A percentile compares a stretch with the other conserved stretches of the same genome.
Conservation (phyloP, 1,140 invertebrate genomes). For the Ladona fulva region DNA sequence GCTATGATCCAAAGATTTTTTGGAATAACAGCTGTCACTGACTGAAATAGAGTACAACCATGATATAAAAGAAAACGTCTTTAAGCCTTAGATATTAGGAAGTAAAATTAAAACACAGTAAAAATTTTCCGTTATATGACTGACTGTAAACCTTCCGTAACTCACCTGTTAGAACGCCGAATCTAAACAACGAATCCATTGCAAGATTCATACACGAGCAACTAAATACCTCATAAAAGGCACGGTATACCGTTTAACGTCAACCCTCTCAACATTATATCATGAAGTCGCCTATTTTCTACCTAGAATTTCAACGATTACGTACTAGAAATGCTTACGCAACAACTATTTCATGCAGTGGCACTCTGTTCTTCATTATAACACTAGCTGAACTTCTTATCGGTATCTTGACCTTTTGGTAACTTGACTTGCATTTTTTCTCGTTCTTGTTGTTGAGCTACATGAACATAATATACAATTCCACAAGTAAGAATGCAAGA, state of each 20-base stretch:
- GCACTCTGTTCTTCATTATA: neutral
- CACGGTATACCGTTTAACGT: neutral
- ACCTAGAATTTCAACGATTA: neutral
- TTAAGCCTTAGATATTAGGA: neutral
- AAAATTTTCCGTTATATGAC: no score
- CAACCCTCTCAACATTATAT: neutral
- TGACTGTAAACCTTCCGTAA: neutral
- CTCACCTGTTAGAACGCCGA: neutral
- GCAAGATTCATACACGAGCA: neutral
- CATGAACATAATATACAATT: neutral
- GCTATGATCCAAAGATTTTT: neutral
- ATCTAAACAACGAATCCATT: neutral
- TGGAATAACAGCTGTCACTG: neutral
- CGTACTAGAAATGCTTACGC: neutral
- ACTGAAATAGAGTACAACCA: neutral
- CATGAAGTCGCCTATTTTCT: neutral
- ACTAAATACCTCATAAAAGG: neutral
- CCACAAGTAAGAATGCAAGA: neutral
- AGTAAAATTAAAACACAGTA: no score
- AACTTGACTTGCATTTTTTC: neutral
- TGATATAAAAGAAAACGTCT: no score
- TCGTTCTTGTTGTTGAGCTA: neutral
- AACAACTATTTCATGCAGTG: neutral
- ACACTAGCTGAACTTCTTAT: neutral
- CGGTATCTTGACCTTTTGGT: neutral